These are phyloP conservation scores for Cantharis rufa DNA, from an alignment of 2,888 invertebrate species.

Conservation along the genomic window DNA sequence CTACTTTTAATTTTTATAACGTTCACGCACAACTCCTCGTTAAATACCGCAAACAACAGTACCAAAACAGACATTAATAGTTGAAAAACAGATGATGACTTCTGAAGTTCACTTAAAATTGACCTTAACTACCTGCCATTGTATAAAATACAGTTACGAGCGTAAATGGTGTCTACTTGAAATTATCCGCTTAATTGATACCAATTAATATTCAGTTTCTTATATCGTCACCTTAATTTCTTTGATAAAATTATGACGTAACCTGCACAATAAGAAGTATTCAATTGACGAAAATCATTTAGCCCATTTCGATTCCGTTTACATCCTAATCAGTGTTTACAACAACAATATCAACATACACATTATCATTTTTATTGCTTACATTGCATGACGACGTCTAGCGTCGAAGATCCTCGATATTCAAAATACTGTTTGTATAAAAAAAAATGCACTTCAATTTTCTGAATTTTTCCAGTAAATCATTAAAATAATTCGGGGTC, in stretches of 20 bases:
- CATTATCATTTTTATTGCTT: background rate
- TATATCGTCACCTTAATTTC: background rate
- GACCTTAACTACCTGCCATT: slow-evolving; percentile 1
- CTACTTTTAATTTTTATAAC: background rate
- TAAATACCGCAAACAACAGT: slow-evolving; percentile 11
- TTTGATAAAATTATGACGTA: background rate
- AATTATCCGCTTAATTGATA: background rate
- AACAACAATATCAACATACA: background rate
- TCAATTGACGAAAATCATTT: background rate
- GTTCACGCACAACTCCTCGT: background rate
- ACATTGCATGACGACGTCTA: background rate
- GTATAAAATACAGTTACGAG: background rate
- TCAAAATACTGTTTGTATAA: background rate
- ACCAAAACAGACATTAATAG: background rate
- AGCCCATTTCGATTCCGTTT: background rate
- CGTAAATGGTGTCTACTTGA: background rate
- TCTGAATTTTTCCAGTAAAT: no score
- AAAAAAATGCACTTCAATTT: no score
- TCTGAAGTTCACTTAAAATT: slow-evolving; percentile 6
- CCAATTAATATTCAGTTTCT: background rate
- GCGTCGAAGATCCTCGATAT: background rate
- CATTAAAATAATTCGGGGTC: no score
- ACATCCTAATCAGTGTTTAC: background rate
- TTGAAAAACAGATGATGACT: slow-evolving; percentile 5
- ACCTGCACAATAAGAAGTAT: background rate